A percentile compares a stretch with the other conserved stretches of the same genome.
Conservation (phyloP, 2,888 invertebrate genomes). For the Tenthredo amoena region DNA sequence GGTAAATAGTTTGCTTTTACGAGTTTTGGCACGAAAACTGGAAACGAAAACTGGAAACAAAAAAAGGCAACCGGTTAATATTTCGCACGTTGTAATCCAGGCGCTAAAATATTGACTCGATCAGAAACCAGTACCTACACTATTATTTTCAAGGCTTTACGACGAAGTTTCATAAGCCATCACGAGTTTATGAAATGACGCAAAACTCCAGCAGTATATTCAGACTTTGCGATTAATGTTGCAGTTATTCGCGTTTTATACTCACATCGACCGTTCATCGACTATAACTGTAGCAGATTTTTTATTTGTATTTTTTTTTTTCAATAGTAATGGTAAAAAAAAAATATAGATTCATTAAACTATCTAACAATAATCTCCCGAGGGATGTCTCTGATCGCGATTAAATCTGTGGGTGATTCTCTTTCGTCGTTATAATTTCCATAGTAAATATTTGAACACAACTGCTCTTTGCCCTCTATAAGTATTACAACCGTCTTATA, state of each 20-base stretch:
- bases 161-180: neutral
- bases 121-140: too few species aligned
- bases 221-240: neutral
- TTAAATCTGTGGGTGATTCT: neutral
- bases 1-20: too few species aligned
- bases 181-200: neutral
- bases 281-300: neutral
- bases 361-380: neutral
- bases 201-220: neutral
- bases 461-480: neutral
- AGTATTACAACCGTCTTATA: neutral
- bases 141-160: too few species aligned
- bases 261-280: too few species aligned
- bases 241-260: neutral
- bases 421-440: neutral
- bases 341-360: neutral
- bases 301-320: neutral
- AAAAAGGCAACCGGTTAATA: too few species aligned
- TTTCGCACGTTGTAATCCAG: neutral
- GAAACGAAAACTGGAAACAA: too few species aligned
- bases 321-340: neutral
- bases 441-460: neutral
- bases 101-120: neutral
- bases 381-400: neutral
- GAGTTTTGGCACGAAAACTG: too few species aligned